Evolutionary conservation across 2,797 vertebrate species (phyloP), one percentile per base, ranked within the genome.

Genomic region (Furcifer pardalis): DNA sequence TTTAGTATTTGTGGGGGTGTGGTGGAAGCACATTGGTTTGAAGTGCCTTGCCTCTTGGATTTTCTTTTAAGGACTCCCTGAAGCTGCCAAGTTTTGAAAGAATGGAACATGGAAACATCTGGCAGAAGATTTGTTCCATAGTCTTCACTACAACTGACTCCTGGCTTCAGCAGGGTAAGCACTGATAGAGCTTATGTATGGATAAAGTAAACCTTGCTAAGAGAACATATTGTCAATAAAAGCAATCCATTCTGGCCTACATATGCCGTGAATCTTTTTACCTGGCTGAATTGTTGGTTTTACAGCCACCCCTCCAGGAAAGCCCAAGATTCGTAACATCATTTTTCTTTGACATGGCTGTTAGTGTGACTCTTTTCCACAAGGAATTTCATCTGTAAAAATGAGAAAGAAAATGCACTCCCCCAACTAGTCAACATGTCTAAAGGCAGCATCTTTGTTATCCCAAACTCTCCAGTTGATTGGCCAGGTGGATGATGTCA

Each of bases 401-500:
- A 60, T 30, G 62, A 76, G 37, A 21, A 15, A 76, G 25, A 44
- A 2, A 27, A 27, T 44, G 32, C 27, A 15, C 23, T 63, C 74
- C 4, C 8, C 52, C 37, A 42, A n/a, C 37, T 46, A 79, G 35
- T 44, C 40, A 37, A 27, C 3, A 42, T 60, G 6, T 42, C 35
- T n/a, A 62, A 3, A 42, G 13, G 23, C 21, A 65, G n/a, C 15
- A n/a, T 71, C 46, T 81, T 79, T 63, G 60, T 59, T 77, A 17
- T 66, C 72, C 52, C 71, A 52, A 77, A 65, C 65, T 72, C 25
- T 46, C 46, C 23, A 32, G 19, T 21, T 65, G 74, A 84, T 72
- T 87, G 78, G 56, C 37, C n/a, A 66, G 44, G 9, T 65, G n/a
- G 37, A 78, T 84, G 83, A 84, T 84, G 86, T 87, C 86, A 87